Evolutionary conservation across 2,888 invertebrate genomes (phyloP).

Genomic region (Meiosimyza decipiens): DNA sequence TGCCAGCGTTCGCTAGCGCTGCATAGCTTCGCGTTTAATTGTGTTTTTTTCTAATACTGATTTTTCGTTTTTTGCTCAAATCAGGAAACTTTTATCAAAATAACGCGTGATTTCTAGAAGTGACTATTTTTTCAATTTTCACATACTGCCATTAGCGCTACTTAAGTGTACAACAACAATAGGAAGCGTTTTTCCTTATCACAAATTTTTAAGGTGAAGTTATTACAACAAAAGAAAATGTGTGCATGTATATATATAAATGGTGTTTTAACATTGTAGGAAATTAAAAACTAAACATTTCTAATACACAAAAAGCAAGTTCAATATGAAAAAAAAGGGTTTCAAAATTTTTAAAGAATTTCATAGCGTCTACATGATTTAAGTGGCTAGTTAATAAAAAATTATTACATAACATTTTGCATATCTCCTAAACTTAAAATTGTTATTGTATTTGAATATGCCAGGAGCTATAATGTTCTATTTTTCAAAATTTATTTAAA

Average conservation of each 20-base stretch:
- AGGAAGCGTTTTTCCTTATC: background rate
- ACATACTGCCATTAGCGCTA: too few relatives aligned
- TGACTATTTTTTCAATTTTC: too few relatives aligned
- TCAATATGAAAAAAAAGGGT: background rate
- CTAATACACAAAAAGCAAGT: background rate
- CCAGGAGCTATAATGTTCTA: too few relatives aligned
- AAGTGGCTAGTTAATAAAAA: too few relatives aligned
- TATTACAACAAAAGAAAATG: background rate
- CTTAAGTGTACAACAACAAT: background rate
- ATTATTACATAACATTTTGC: too few relatives aligned
- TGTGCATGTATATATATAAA: too few relatives aligned
- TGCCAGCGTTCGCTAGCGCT: slow-evolving; percentile 7
- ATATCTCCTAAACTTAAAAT: too few relatives aligned
- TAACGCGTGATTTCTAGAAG: background rate
- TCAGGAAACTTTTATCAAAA: slow-evolving; percentile 7
- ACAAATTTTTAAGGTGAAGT: slow-evolving; percentile 10
- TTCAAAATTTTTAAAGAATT: too few relatives aligned
- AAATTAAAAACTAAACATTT: background rate
- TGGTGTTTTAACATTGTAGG: background rate
- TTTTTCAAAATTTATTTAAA: too few relatives aligned
- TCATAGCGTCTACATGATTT: too few relatives aligned
- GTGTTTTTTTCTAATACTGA: background rate
- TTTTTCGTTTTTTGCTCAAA: background rate
- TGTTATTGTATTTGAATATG: too few relatives aligned
- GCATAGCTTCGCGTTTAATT: background rate